Conservation (phyloP, 92 coral and sea anemone genomes). For the Meandrina meandrites region DNA sequence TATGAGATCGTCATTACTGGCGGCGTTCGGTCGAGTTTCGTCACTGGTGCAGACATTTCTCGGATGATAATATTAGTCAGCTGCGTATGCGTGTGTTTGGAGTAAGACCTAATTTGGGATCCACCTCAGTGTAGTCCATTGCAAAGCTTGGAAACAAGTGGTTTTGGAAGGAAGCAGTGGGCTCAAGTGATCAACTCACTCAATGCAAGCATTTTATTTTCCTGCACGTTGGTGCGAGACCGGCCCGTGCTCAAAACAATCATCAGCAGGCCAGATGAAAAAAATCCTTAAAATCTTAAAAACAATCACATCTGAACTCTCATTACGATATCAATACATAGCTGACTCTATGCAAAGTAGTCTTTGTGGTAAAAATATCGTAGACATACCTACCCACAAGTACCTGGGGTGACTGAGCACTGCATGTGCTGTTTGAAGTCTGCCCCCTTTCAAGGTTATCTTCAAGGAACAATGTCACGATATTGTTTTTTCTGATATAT, state of each 20-base stretch:
- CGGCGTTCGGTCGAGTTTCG: conserved; percentile 10
- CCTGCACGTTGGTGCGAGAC: background rate
- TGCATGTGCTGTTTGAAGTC: background rate
- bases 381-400: background rate
- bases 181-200: background rate
- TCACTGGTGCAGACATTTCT: background rate
- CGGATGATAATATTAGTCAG: too few species aligned
- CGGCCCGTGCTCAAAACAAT: background rate
- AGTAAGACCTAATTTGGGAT: background rate
- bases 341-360: background rate
- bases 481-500: too few species aligned
- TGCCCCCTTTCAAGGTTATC: background rate
- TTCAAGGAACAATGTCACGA: too few species aligned
- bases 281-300: background rate
- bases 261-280: background rate
- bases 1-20: background rate
- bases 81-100: background rate
- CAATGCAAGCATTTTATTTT: too few species aligned
- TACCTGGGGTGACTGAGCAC: background rate
- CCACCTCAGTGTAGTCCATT: background rate
- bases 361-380: background rate
- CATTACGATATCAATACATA: background rate
- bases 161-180: background rate
- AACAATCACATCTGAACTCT: background rate
- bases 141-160: background rate